Evolutionary conservation across 2,888 invertebrate genomes (phyloP), one percentile per base, ranked within the genome.

Genomic region (Slavum lentiscoides): DNA sequence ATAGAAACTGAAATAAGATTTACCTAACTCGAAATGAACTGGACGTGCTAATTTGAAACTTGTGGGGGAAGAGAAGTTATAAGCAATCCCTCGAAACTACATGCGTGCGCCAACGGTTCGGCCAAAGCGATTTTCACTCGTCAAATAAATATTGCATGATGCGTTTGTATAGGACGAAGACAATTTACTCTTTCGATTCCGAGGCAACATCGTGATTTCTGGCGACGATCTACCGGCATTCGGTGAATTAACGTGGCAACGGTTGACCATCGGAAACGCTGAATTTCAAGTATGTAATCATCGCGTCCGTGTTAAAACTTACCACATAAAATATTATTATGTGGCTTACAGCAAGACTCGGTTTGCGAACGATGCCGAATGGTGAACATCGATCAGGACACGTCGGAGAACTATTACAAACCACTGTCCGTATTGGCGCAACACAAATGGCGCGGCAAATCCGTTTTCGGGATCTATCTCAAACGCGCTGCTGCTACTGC

Each of bases 281-380:
- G 85, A 87, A 77, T 92, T 94, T 85, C 88, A 90, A 89, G 94
- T 93, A 88, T 30, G 30, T 30, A 30, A 30, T 30, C 30, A 30
- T 43, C 43, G 43, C 43, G 43, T 43, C 7, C 43, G 43, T 9
- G 43, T 43, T 43, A 4, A 9, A 43, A n/a, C n/a, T n/a, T n/a
- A n/a, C n/a, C n/a, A n/a, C n/a, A n/a, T n/a, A n/a, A n/a, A n/a
- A n/a, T 9, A 43, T 43, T 59, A 9, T 21, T 21, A 21, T 59
- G 21, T 43, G 66, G 49, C 30, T 6, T 9, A 39, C 88, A 94
- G 92, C 91, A 91, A 74, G 91, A 92, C 84, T 94, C 94, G 0
- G 90, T 90, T 64, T 98, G 97, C 85, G 92, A 91, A 1, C 90
- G 98, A 77, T 98, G 98, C 86, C 95, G 96, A 87, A 97, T 98